A percentile compares a stretch with the other conserved stretches of the same genome.
phyloP scores from a whole-genome alignment of 2,797 vertebrate species.

The Aselliscus stoliczkanus region DNA sequence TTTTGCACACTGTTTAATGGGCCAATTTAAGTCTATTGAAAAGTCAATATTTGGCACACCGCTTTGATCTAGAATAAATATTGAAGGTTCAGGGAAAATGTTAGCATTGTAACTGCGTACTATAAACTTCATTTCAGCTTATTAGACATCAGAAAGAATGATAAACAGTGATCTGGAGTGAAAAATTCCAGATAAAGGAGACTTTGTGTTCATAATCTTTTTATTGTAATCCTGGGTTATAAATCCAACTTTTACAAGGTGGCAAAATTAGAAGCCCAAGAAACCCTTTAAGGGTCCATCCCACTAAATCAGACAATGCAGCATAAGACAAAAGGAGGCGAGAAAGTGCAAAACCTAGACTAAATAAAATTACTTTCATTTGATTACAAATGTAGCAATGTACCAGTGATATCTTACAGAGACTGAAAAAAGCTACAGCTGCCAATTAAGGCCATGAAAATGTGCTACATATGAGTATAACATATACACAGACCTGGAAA shows the following conservation, averaged over 20 bases:
- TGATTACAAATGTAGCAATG: neutral
- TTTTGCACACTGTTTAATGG: constrained; percentile 40
- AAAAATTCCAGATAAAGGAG: constrained; percentile 14
- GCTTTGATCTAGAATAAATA: constrained; percentile 48
- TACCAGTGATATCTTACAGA: neutral
- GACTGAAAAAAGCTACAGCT: neutral
- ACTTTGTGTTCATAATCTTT: constrained; percentile 11
- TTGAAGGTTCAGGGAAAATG: constrained; percentile 2
- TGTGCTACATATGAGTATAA: neutral
- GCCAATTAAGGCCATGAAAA: neutral
- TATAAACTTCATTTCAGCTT: constrained; percentile 42
- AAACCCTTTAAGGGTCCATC: neutral
- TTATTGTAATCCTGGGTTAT: constrained; percentile 32
- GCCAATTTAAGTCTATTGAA: neutral
- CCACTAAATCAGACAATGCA: constrained; percentile 2
- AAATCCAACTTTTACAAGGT: constrained; percentile 47
- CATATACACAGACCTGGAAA: neutral
- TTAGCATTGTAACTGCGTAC: constrained; percentile 8
- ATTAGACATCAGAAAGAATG: neutral
- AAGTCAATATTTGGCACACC: constrained; percentile 1
- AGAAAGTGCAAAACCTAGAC: neutral
- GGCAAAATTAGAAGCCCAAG: constrained; percentile 48
- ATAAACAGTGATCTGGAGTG: constrained; percentile 12
- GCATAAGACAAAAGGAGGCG: neutral
- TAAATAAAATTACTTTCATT: constrained; percentile 37